A percentile compares a stretch with the other conserved stretches of the same genome.
phyloP scores from a whole-genome alignment of 2,113 vertebrate species.

The Notothenia coriiceps region DNA sequence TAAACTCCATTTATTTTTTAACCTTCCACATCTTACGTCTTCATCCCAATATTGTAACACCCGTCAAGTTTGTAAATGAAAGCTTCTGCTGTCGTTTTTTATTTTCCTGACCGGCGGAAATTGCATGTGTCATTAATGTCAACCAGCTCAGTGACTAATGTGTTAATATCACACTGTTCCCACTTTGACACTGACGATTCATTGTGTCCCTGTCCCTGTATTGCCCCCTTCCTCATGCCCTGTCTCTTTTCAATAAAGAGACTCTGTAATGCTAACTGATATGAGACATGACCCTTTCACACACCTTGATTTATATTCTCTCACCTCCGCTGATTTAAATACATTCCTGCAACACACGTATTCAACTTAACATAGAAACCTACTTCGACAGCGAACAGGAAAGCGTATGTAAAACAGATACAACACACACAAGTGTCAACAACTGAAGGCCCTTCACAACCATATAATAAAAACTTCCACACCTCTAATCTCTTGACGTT shows the following conservation, averaged over 20 bases:
- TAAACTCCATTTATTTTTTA: conserved; percentile 2
- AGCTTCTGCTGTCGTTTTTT: conserved; percentile 14
- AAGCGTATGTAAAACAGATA: neutral
- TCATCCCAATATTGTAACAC: conserved; percentile 18
- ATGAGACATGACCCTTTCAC: conserved; percentile 1
- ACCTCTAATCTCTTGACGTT: neutral
- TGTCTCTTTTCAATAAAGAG: conserved; percentile 4
- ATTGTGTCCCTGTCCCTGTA: conserved; percentile 32
- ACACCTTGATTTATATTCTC: conserved; percentile 14
- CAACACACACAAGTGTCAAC: neutral
- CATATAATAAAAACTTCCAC: neutral
- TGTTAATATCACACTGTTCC: conserved; percentile 56
- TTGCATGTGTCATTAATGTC: conserved; percentile 47
- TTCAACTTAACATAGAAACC: neutral
- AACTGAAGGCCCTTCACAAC: neutral
- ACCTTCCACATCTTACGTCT: neutral
- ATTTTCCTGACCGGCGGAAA: conserved; percentile 58
- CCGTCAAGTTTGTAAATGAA: conserved; percentile 41
- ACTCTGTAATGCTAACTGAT: conserved; percentile 25
- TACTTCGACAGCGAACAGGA: neutral
- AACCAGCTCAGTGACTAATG: conserved; percentile 63
- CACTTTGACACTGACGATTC: conserved; percentile 47
- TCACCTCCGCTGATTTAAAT: neutral
- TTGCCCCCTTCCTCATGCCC: neutral
- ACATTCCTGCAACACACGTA: neutral